Base-by-base conservation (phyloP, 2,888 invertebrate genomes). In the Sisyra terminalis region DNA sequence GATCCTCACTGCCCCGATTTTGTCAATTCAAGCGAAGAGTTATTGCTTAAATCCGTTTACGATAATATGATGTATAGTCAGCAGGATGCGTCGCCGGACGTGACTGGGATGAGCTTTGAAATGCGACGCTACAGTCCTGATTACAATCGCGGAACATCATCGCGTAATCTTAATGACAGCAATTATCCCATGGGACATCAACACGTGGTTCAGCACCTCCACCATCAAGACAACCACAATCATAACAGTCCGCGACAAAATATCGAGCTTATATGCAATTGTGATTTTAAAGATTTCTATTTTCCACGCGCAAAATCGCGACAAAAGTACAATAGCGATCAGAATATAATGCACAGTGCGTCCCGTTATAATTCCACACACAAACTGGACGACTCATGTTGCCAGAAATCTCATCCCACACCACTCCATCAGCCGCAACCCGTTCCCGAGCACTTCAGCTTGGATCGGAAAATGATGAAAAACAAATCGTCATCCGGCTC, bases 1-100 rank as follows among this genome's bases (percentile, higher is more conserved):
- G 43, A 43, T 38, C 37, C 43, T 16, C 43, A 43, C 30, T 43
- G 43, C 18, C 43, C 43, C 6, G 31, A 37, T 30, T 30, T 29
- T 15, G 24, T 43, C 37, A 43, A 38, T 13, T 38, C 43, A 8
- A 43, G 43, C 14, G 43, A 43, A 31, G 43, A 43, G 16, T 16
- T 43, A 15, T 17, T 43, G 11, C 29, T 40, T 8, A 40, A 40
- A 17, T 30, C 30, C 15, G 38, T 43, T 8, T 38, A 43, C 15
- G 43, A 43, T 29, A 37, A 43, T 14, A 30, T 30, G 30, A 18
- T 42, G 35, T 42, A 17, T 11, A 32, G 34, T 42, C 11, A 32
- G 18, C 14, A 29, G 7, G 29, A 40, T 14, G 34, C 13, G 8
- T 14, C 13, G 8, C 34, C 34, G 7, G 34, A 34, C 3, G 15